Conservation (phyloP, 2,888 invertebrate genomes). For the Biston betularia region DNA sequence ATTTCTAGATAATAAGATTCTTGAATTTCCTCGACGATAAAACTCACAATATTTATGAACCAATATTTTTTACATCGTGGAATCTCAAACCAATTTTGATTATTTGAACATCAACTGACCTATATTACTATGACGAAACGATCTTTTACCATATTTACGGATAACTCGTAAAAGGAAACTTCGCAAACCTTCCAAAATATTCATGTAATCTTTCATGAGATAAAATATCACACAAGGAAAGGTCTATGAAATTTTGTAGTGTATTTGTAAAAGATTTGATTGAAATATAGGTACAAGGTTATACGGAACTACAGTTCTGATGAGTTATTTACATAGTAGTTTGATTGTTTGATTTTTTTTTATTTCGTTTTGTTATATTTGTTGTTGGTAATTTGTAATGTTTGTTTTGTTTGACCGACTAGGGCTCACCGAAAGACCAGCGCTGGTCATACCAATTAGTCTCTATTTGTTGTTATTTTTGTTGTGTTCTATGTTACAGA, state of each 20-base stretch:
- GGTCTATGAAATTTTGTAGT: background rate
- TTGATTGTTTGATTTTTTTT: too few relatives aligned
- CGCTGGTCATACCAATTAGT: too few relatives aligned
- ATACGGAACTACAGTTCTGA: too few relatives aligned
- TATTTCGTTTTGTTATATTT: too few relatives aligned
- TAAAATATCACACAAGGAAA: background rate
- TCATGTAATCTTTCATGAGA: background rate
- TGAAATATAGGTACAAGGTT: background rate
- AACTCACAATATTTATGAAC: background rate
- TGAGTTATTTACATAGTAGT: too few relatives aligned
- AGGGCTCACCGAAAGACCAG: too few relatives aligned
- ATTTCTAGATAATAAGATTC: background rate
- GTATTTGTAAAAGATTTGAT: background rate
- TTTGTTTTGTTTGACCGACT: too few relatives aligned
- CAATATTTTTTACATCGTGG: background rate
- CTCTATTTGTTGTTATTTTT: too few relatives aligned
- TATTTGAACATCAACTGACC: background rate
- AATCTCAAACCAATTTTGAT: constrained; percentile 1
- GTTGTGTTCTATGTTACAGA: too few relatives aligned
- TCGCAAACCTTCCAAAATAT: background rate
- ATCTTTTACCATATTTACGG: background rate
- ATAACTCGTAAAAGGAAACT: background rate
- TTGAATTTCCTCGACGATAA: background rate
- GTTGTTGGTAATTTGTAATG: too few relatives aligned
- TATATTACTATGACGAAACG: background rate